A percentile compares a stretch with the other conserved stretches of the same genome.
Conservation (phyloP, 2,797 vertebrate species). For the Podarcis siculus region DNA sequence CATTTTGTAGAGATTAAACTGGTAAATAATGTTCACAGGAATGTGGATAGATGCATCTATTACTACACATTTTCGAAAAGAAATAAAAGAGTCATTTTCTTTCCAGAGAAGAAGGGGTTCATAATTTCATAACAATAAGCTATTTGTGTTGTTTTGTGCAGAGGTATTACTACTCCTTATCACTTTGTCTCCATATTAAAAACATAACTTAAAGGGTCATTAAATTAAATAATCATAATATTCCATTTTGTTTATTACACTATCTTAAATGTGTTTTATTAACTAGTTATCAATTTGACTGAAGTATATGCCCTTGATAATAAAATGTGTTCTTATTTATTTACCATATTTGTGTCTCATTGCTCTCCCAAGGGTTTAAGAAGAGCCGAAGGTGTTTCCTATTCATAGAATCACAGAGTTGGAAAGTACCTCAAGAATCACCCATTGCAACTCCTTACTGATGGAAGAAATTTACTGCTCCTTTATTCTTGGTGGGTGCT, state of each 20-base stretch:
- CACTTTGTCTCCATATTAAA: background rate
- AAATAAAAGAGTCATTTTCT: background rate
- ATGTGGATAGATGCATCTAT: background rate
- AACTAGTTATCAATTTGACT: background rate
- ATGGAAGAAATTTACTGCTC: too few relatives aligned
- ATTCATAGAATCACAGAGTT: too few relatives aligned
- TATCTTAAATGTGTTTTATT: background rate
- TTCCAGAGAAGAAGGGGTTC: background rate
- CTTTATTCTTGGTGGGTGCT: too few relatives aligned
- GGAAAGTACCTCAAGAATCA: background rate
- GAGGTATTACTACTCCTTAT: background rate
- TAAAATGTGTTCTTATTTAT: background rate
- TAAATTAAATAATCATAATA: background rate
- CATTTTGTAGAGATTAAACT: slow-evolving; percentile 29
- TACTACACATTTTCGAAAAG: background rate
- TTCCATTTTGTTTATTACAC: background rate
- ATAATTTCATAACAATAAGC: background rate
- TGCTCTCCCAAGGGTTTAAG: background rate
- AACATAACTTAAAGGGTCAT: background rate
- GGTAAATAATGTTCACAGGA: slow-evolving; percentile 22
- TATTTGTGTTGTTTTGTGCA: background rate
- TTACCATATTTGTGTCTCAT: background rate
- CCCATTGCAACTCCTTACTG: too few relatives aligned
- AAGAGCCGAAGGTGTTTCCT: background rate
- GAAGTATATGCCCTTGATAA: background rate